Evolutionary conservation across 2,113 vertebrate genomes (phyloP).

Genomic region (Sander lucioperca): DNA sequence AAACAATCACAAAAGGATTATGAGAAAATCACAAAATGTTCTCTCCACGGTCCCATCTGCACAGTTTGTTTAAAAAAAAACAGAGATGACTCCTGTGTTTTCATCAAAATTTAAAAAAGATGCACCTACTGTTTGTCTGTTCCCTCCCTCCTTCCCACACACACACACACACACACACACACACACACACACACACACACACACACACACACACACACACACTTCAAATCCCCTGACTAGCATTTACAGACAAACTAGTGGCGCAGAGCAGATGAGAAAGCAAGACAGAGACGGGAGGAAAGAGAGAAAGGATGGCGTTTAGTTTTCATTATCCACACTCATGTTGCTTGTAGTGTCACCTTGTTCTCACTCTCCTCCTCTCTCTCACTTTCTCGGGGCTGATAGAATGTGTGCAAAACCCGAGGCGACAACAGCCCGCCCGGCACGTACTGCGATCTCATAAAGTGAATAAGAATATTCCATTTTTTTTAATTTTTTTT

Average conservation of each 20-base stretch:
- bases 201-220: not conserved
- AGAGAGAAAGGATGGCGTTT: constrained; percentile 65
- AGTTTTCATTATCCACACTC: constrained; percentile 75
- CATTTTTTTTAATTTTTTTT: constrained; percentile 31
- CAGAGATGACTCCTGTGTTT: constrained; percentile 16
- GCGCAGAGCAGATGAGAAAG: constrained; percentile 54
- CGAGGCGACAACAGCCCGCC: constrained; percentile 18
- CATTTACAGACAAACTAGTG: constrained; percentile 55
- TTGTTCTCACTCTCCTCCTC: constrained; percentile 50
- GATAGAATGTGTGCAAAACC: constrained; percentile 52
- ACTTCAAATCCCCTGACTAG: constrained; percentile 60
- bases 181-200: constrained; percentile 1
- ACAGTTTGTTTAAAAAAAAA: constrained; percentile 6
- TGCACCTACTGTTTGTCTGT: constrained; percentile 45
- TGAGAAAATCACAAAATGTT: constrained; percentile 46
- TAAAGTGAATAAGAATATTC: constrained; percentile 53
- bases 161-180: not conserved
- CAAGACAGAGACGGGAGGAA: constrained; percentile 45
- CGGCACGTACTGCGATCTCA: constrained; percentile 38
- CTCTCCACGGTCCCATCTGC: constrained; percentile 35
- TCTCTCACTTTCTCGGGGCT: constrained; percentile 37
- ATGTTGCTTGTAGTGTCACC: constrained; percentile 70
- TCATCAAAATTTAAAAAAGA: constrained; percentile 48
- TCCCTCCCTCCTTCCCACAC: not conserved
- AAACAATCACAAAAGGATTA: constrained; percentile 51